Evolutionary conservation across 53 echinoderm and acorn worm genomes (phyloP), one percentile per base, ranked within the genome.

Genomic region (Hippasteria phrygiana): DNA sequence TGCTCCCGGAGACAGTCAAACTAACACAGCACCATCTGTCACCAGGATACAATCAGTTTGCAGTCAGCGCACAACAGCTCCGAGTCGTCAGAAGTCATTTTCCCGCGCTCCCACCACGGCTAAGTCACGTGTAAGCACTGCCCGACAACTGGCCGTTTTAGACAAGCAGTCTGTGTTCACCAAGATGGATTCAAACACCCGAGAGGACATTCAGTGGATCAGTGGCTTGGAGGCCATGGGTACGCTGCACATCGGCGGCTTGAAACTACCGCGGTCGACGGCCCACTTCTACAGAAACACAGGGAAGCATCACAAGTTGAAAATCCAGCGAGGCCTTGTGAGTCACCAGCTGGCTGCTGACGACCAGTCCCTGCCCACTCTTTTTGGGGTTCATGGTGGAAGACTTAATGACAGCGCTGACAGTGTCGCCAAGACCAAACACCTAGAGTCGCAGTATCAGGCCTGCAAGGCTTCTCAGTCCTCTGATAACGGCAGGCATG

Each of bases 161-260:
- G 95, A 98, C 74, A 93, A 92, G 73, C 37, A 74, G 42, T 75
- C 98, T 1, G 95, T 98, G 4, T 73, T 98, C 51, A 75, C 65
- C 56, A 81, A 74, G 14, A 92, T 92, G 89, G 95, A 98, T 48
- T 92, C 93, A 11, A 91, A 94, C 67, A 59, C 93, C 1, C 73
- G 89, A 5, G 95, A 98, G 55, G 98, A 98, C 34, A 89, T 98
- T 40, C 91, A 71, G 31, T 95, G 98, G 95, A 92, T 98, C 18
- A 93, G 91, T 42, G 94, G 98, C 27, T 69, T 89, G 35, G 98
- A 98, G 53, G 92, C 98, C 31, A 92, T 89, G 33, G 98, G 98
- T 12, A 92, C 93, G 5, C 93, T 98, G 14, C 92, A 93, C 22
- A 40, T 94, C 7, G 98, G 98, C 29, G 66, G 70, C 33, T 59